Evolutionary conservation across 2,113 vertebrate genomes (phyloP).

Genomic region (Gymnorhina tibicen): DNA sequence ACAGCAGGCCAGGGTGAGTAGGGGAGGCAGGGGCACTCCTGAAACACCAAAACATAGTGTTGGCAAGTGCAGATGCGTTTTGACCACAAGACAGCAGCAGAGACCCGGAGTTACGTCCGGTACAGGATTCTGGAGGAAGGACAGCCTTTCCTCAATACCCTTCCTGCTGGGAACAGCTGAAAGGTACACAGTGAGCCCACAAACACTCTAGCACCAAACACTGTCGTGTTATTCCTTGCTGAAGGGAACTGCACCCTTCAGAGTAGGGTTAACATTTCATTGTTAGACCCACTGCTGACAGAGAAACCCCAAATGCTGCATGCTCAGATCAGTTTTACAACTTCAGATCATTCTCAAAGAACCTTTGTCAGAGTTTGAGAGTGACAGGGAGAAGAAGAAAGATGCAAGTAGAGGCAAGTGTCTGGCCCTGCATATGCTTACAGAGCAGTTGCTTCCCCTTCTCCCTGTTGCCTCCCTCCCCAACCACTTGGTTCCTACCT

Average conservation of each 20-base stretch:
- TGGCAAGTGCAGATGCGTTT: neutral
- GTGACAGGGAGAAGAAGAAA: neutral
- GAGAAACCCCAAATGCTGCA: neutral
- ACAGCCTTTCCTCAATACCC: neutral
- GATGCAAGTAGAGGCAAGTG: neutral
- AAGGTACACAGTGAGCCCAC: neutral
- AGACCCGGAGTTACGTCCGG: neutral
- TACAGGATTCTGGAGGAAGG: neutral
- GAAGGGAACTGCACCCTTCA: neutral
- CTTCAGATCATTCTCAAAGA: neutral
- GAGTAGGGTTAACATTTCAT: neutral
- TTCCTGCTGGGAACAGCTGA: neutral
- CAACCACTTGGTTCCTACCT: neutral
- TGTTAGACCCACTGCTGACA: neutral
- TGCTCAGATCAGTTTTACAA: neutral
- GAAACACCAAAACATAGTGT: neutral
- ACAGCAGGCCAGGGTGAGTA: conserved; percentile 93
- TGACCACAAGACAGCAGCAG: neutral
- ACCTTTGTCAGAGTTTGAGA: neutral
- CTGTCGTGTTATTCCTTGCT: neutral
- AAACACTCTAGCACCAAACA: neutral
- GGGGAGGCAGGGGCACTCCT: conserved; percentile 97
- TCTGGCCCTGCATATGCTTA: neutral
- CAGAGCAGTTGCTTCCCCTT: neutral
- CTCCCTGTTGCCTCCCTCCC: neutral